A percentile compares a stretch with the other conserved stretches of the same genome.
Conservation (phyloP, 2,797 vertebrate genomes). For the Miichthys miiuy region DNA sequence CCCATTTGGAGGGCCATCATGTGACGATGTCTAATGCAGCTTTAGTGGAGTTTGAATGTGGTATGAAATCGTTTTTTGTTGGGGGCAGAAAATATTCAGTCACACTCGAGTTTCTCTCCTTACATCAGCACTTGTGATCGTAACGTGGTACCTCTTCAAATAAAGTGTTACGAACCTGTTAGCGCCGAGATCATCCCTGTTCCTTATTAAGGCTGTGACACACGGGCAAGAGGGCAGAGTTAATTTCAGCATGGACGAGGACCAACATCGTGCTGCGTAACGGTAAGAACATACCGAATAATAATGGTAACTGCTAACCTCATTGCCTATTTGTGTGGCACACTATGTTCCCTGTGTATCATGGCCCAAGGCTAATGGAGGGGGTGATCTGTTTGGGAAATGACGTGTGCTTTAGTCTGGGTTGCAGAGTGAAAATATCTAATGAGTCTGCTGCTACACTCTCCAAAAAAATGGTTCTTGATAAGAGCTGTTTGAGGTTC, state of each 20-base stretch:
- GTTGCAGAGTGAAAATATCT: constrained; percentile 35
- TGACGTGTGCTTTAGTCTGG: constrained; percentile 23
- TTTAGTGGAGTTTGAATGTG: constrained; percentile 6
- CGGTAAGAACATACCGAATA: not conserved
- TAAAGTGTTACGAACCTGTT: constrained; percentile 14
- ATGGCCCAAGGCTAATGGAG: constrained; percentile 13
- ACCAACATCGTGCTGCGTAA: not conserved
- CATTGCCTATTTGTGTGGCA: constrained; percentile 28
- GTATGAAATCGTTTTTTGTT: constrained; percentile 14
- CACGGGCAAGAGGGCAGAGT: constrained; percentile 8
- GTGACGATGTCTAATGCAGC: constrained; percentile 6
- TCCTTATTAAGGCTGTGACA: constrained; percentile 16
- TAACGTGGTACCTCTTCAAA: constrained; percentile 22
- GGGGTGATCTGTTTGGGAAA: constrained; percentile 26
- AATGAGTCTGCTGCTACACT: constrained; percentile 21
- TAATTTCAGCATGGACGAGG: not conserved
- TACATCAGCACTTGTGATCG: not conserved
- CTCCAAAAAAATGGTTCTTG: no score
- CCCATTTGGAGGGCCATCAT: not conserved
- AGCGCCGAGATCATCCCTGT: constrained; percentile 16
- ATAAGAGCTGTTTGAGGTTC: no score
- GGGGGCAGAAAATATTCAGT: constrained; percentile 16
- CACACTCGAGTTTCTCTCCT: not conserved
- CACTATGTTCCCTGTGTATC: constrained; percentile 31
- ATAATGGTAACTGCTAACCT: constrained; percentile 25